Conservation (phyloP, 2,888 invertebrate species). For the Blastobasis adustella region DNA sequence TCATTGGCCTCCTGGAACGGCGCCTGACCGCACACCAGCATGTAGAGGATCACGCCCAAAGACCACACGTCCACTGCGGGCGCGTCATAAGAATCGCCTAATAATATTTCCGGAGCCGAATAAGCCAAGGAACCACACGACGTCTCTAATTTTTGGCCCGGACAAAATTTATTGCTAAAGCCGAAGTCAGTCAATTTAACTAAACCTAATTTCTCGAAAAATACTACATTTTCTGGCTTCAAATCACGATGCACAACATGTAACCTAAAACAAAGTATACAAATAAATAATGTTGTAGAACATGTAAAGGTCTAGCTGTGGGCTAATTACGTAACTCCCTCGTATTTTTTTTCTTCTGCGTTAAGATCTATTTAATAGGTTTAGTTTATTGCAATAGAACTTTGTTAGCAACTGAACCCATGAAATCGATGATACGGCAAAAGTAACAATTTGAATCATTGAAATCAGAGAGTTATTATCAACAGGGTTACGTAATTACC, state of each 20-base stretch:
- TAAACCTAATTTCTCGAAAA: conserved; percentile 96
- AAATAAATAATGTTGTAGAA: too few relatives aligned
- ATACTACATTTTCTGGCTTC: conserved; percentile 99
- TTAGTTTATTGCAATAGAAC: too few relatives aligned
- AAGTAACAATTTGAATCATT: too few relatives aligned
- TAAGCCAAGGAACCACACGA: conserved; percentile 99
- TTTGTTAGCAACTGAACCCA: not conserved
- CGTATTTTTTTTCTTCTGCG: too few relatives aligned
- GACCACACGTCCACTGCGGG: conserved; percentile 99
- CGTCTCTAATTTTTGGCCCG: conserved; percentile 97
- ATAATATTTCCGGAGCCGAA: conserved; percentile 98
- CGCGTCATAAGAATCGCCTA: conserved; percentile 99
- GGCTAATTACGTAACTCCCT: not conserved
- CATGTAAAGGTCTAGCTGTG: too few relatives aligned
- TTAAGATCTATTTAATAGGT: too few relatives aligned
- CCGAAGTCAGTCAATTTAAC: conserved; percentile 99
- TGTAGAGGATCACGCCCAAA: conserved; percentile 97
- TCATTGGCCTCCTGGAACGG: conserved; percentile 99
- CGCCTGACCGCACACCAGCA: conserved; percentile 97
- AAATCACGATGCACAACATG: conserved; percentile 89
- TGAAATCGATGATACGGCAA: too few relatives aligned
- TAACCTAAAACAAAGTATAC: conserved; percentile 48
- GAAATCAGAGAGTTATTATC: too few relatives aligned
- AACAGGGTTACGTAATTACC: too few relatives aligned
- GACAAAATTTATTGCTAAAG: conserved; percentile 95